These are phyloP conservation scores for Clarias fuscus DNA, from an alignment of 2,797 vertebrate species.

Conservation along the genomic window DNA sequence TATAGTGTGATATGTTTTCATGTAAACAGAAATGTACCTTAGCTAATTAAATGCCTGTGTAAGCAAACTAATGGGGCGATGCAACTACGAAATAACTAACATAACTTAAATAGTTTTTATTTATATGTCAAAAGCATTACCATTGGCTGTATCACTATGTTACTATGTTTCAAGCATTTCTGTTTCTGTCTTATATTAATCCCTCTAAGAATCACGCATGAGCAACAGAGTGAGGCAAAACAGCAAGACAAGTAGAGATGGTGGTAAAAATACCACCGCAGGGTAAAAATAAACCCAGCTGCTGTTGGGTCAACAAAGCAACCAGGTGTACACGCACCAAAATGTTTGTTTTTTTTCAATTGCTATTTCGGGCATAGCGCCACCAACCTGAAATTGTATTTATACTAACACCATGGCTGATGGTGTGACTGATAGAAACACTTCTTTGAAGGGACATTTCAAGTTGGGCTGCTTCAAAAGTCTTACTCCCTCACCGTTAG, in stretches of 20 bases:
- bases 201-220: conserved; percentile 1
- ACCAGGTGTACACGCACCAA: conserved; percentile 19
- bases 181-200: neutral
- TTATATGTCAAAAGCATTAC: neutral
- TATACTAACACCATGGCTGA: conserved; percentile 17
- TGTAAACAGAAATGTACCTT: neutral
- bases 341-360: conserved; percentile 28
- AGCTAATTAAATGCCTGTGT: neutral
- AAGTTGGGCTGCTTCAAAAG: neutral
- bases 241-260: neutral
- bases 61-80: neutral
- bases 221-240: conserved; percentile 15
- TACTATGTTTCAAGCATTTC: neutral
- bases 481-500: conserved; percentile 78
- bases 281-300: conserved; percentile 25
- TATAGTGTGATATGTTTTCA: neutral
- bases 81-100: neutral
- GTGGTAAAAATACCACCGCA: neutral
- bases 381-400: conserved; percentile 16
- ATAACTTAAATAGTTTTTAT: neutral
- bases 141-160: too few species aligned
- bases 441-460: conserved; percentile 36
- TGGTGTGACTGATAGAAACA: conserved; percentile 44
- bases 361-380: conserved; percentile 15
- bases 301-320: conserved; percentile 26